Base-by-base conservation (phyloP, 2,888 invertebrate genomes). In the Ornithoptera alexandrae region DNA sequence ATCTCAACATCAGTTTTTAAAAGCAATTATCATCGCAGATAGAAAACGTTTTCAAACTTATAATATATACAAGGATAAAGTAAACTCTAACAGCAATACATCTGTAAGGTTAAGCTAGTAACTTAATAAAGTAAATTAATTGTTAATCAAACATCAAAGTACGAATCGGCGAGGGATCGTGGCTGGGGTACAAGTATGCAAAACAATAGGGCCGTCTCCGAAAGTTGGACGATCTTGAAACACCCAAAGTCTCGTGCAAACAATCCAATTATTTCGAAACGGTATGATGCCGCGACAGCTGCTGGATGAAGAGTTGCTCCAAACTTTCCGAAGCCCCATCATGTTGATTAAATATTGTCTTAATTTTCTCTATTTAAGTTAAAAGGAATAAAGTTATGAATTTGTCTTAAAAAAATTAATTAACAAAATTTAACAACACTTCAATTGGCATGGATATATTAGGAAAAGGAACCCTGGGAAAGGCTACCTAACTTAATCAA, bases 241-340 rank as follows among this genome's bases (percentile, higher is more conserved):
- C 64, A 62, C 24, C 62, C 36, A 53, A 68, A 69, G 67, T 70
- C 68, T 70, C 65, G 69, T 42, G 59, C 70, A 72, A 70, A 72
- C 70, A 72, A 70, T 72, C 62, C 70, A 72, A 72, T 72, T 72
- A 72, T 66, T 15, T 58, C 56, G 69, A 62, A 65, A 57, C 58
- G 65, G 61, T 46, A 57, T 62, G 69, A 70, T 65, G 66, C 20
- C 62, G 62, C 58, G 67, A 62, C 69, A 66, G 65, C 65, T 69
- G 69, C 46, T 62, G 58, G 67, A 46, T 64, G 72, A 72, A 66
- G 72, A 63, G 62, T 58, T 56, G 42, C 61, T 58, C 50, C 59
- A 22, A 50, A 69, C 46, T 69, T 57, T 62, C 22, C 7, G 17
- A 50, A 60, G 53, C 20, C 6, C 6, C 36, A 61, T 62, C 42